phyloP scores from a whole-genome alignment of 1,140 invertebrate genomes.

The Periplaneta americana region DNA sequence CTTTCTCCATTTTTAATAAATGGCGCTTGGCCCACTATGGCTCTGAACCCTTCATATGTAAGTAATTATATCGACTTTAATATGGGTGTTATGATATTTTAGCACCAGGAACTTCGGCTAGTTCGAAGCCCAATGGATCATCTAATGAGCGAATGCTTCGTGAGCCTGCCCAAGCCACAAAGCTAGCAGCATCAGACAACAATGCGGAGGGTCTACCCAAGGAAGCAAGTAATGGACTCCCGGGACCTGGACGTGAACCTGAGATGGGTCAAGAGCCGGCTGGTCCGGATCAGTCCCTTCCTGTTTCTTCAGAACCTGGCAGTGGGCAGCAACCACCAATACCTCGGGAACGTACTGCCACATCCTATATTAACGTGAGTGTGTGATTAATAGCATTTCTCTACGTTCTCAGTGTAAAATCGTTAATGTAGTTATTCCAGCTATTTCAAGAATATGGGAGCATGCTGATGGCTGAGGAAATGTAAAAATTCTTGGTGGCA shows the following conservation, averaged over 20 bases:
- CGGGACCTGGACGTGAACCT: conserved; percentile 33
- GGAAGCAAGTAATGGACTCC: conserved; percentile 30
- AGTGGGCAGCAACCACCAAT: conserved; percentile 29
- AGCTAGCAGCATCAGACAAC: conserved; percentile 25
- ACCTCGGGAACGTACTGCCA: conserved; percentile 50
- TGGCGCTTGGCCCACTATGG: no score
- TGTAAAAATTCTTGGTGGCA: no score
- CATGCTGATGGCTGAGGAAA: no score
- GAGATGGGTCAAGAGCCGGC: conserved; percentile 49
- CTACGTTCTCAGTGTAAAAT: background rate
- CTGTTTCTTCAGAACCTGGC: conserved; percentile 36
- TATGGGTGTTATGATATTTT: background rate
- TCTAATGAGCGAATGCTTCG: conserved; percentile 4
- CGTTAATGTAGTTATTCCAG: no score
- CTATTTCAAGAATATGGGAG: no score
- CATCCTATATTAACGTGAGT: conserved; percentile 54
- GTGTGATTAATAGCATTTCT: background rate
- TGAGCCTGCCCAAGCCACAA: conserved; percentile 13
- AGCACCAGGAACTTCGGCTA: background rate
- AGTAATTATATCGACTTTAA: no score
- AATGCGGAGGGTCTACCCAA: conserved; percentile 36
- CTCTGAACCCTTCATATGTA: no score
- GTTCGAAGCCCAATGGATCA: background rate
- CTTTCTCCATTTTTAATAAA: no score
- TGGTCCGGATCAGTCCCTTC: conserved; percentile 52